Evolutionary conservation across 2,113 vertebrate genomes (phyloP), one percentile per base, ranked within the genome.

Genomic region (Scolopax mira): DNA sequence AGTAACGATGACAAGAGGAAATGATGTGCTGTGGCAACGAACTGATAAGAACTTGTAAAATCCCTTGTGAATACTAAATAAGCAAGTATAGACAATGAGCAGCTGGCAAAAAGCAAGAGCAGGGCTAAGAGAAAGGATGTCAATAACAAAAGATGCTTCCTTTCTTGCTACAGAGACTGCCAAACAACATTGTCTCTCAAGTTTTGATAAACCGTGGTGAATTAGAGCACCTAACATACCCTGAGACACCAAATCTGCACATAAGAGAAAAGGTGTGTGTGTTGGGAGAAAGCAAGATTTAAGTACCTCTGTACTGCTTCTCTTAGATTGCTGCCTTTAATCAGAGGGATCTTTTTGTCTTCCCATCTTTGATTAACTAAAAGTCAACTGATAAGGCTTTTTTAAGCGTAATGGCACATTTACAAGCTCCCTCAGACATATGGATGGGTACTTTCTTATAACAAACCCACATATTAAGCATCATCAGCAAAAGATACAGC

Each of bases 121-220:
- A 92, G 91, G 93, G 88, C 95, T 95, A 98, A 90, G 93, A 97
- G 95, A 98, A 97, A 96, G 95, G 96, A 97, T 96, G 95, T 97
- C 95, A 96, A 92, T 96, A 97, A 98, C 95, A 97, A 98, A 97
- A 98, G 94, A 98, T 88, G 89, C 75, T 97, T 97, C 97, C 96
- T 97, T 92, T 97, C 95, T 94, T 97, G 96, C 93, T 94, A 94
- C 92, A 95, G 96, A 95, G 96, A 96, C 95, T 94, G 93, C 88
- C 94, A 97, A 97, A 94, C 95, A 97, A 95, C 95, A 97, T 83
- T 96, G 91, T 93, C 96, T 93, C 85, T 95, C 75, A 57, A 69
- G 79, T 96, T 95, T 58, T 94, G 90, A 97, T 90, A 97, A 97
- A 94, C 44, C 55, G 3, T 27, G 55, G 87, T 80, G 90, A 96